Evolutionary conservation across 2,888 invertebrate genomes (phyloP).

Genomic region (Drosophila barbarae): DNA sequence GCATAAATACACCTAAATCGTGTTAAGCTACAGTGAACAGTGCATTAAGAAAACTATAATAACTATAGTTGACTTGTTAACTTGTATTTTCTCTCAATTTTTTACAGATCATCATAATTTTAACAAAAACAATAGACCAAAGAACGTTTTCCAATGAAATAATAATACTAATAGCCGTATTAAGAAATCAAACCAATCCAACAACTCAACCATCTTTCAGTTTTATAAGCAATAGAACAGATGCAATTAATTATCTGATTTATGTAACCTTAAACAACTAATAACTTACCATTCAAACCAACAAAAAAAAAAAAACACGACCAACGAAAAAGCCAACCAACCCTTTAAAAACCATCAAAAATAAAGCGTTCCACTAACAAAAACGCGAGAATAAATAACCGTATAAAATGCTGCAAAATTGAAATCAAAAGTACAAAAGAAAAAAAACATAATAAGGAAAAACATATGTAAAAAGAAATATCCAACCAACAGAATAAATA

Average conservation of each 20-base stretch:
- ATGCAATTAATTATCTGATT: slow-evolving; percentile 51
- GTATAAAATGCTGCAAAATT: slow-evolving; percentile 49
- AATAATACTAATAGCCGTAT: slow-evolving; percentile 6
- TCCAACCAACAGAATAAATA: slow-evolving; percentile 2
- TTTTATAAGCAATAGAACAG: slow-evolving; percentile 76
- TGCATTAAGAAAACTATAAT: slow-evolving; percentile 2
- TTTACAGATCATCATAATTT: slow-evolving; percentile 78
- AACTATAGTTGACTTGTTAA: neutral
- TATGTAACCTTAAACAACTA: slow-evolving; percentile 39
- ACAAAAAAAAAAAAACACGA: slow-evolving; percentile 22
- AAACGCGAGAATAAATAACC: slow-evolving; percentile 33
- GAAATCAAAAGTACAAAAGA: slow-evolving; percentile 69
- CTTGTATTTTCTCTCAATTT: slow-evolving; percentile 23
- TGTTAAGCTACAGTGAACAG: slow-evolving; percentile 23
- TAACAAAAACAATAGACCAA: slow-evolving; percentile 76
- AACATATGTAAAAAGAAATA: neutral
- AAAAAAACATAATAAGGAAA: slow-evolving; percentile 25
- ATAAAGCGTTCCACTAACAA: slow-evolving; percentile 28
- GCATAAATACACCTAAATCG: slow-evolving; percentile 46
- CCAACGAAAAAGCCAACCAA: slow-evolving; percentile 2
- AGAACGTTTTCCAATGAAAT: slow-evolving; percentile 61
- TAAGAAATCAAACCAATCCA: slow-evolving; percentile 15
- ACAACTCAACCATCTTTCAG: slow-evolving; percentile 68
- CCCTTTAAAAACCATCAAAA: slow-evolving; percentile 1
- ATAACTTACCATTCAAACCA: slow-evolving; percentile 9